Evolutionary conservation across 2,797 vertebrate species (phyloP).

Genomic region (Oryzias dopingdopingensis): DNA sequence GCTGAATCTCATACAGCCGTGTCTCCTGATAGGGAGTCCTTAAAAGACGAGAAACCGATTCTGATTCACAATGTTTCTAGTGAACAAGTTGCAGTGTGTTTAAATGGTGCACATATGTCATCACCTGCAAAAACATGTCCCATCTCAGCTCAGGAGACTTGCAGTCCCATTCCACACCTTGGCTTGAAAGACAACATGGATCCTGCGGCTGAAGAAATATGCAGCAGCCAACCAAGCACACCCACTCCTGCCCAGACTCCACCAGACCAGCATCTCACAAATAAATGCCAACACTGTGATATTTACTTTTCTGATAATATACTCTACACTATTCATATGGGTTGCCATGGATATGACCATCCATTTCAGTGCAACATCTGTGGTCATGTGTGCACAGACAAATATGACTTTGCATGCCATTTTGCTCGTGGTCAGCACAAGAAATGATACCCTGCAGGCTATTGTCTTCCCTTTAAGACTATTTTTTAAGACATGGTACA

Average conservation of each 20-base stretch:
- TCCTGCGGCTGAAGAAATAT: constrained; percentile 83
- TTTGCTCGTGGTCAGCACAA: constrained; percentile 96
- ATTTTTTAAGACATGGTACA: no score
- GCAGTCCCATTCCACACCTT: constrained; percentile 82
- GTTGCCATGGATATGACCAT: constrained; percentile 93
- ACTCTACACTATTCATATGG: constrained; percentile 98
- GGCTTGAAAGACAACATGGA: constrained; percentile 78
- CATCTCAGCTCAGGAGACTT: constrained; percentile 77
- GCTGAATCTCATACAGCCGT: constrained; percentile 79
- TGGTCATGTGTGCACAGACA: constrained; percentile 91
- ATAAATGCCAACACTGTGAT: constrained; percentile 95
- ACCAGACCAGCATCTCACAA: constrained; percentile 84
- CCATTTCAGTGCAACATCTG: constrained; percentile 98
- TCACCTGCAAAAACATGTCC: constrained; percentile 82
- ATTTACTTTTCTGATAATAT: constrained; percentile 96
- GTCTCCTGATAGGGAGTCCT: constrained; percentile 84
- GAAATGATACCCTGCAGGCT: constrained; percentile 68
- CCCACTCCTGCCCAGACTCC: constrained; percentile 68
- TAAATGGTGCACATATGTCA: constrained; percentile 77
- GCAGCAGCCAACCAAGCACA: constrained; percentile 88
- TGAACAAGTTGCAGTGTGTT: constrained; percentile 71
- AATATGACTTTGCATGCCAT: constrained; percentile 97
- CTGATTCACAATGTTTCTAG: constrained; percentile 84
- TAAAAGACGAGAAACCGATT: constrained; percentile 91
- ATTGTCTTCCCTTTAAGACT: background rate